Evolutionary conservation across 2,797 vertebrate genomes (phyloP).

Genomic region (Mormyrops boulengeri): DNA sequence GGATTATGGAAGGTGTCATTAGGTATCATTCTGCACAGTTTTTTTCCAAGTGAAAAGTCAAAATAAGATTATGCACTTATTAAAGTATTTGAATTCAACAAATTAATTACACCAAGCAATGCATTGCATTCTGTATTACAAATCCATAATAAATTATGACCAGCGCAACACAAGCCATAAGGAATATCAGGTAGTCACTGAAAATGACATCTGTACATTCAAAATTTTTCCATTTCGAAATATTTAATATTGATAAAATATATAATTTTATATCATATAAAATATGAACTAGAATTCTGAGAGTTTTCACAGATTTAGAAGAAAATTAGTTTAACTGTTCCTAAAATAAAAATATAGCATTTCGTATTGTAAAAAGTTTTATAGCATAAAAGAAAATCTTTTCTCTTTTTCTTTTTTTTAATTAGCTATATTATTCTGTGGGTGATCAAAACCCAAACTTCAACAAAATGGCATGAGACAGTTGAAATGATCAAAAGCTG

Average conservation of each 20-base stretch:
- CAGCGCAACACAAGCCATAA: not conserved
- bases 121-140: constrained; percentile 23
- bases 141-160: constrained; percentile 1
- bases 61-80: constrained; percentile 56
- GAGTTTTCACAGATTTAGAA: not conserved
- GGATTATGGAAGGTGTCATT: constrained; percentile 23
- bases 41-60: constrained; percentile 38
- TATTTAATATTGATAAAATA: not conserved
- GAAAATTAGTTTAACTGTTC: not conserved
- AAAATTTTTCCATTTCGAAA: not conserved
- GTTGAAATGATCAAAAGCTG: not conserved
- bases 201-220: not conserved
- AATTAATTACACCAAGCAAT: constrained; percentile 23
- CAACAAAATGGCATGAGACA: not conserved
- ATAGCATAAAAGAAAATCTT: not conserved
- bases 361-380: not conserved
- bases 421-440: not conserved
- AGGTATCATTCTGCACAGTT: constrained; percentile 47
- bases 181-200: not conserved
- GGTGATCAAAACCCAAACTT: not conserved
- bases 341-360: not conserved
- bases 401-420: not conserved
- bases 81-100: constrained; percentile 44
- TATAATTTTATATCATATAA: not conserved
- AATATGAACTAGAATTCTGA: not conserved